Base-by-base conservation (phyloP, 2,888 invertebrate species). In the Drosophila pseudotalamancana region DNA sequence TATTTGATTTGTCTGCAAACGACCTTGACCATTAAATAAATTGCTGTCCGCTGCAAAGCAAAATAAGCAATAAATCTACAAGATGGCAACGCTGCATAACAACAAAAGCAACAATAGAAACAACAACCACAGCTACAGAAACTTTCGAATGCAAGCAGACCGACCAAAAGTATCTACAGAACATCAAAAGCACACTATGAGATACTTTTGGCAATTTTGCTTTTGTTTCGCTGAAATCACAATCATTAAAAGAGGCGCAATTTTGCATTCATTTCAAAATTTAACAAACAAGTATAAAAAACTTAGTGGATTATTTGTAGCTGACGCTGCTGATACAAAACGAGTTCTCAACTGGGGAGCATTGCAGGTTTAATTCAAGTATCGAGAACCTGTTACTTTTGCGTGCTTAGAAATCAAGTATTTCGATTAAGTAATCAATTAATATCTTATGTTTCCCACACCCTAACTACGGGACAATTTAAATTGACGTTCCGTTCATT, bases 11-110 rank as follows among this genome's bases (percentile, higher is more conserved):
- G 77, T 77, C 80, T 75, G 75, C 72, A 77, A 78, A 71, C 83
- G 86, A 83, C 88, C 86, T 87, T 88, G 86, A 87, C 86, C 88
- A 87, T 88, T 87, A 75, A 88, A 87, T 62, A 71, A 51, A 75
- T 73, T 75, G 81, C 49, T 65, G 54, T 43, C 19, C 54, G 51
- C 64, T 80, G 63, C 84, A 86, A 79, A 79, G 57, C 87, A 83
- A 78, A 79, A 82, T 78, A 50, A 75, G 68, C 80, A 86, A 80
- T 83, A 83, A 80, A 84, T 86, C 73, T 66, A 87, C 73, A 59
- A 70, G 68, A 71, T 74, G 86, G 79, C 82, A 73, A 73, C 61
- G 40, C 56, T 19, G 54, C 46, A 72, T 64, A 66, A 66, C 37
- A 31, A 29, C 35, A 56, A 40, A 53, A 40, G 29, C 34, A 37